A percentile compares a stretch with the other conserved stretches of the same genome.
Conservation (phyloP, 2,888 invertebrate genomes). For the Pyrgus malvae region DNA sequence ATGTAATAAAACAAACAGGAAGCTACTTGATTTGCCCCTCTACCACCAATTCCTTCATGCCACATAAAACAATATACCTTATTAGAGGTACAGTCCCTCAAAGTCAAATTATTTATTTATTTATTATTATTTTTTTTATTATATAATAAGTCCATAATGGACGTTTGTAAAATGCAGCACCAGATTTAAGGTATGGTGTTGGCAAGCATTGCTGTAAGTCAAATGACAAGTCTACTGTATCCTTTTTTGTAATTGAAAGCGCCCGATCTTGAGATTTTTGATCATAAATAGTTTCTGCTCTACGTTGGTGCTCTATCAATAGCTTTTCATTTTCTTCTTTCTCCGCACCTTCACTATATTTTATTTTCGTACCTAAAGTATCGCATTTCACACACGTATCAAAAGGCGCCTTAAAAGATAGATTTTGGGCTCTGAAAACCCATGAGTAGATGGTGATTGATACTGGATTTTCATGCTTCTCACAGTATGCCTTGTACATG, state of each 20-base stretch:
- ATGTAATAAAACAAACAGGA: not conserved
- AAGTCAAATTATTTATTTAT: not conserved
- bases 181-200: not conserved
- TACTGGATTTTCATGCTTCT: too few relatives aligned
- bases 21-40: constrained; percentile 6
- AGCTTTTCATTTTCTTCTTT: too few relatives aligned
- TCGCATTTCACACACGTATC: too few relatives aligned
- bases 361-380: too few relatives aligned
- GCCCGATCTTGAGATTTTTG: too few relatives aligned
- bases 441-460: too few relatives aligned
- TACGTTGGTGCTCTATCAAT: too few relatives aligned
- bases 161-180: not conserved
- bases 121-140: too few relatives aligned
- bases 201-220: not conserved
- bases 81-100: not conserved
- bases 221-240: not conserved
- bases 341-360: too few relatives aligned
- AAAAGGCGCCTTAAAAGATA: too few relatives aligned
- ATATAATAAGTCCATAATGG: not conserved
- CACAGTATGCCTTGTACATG: not conserved
- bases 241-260: not conserved
- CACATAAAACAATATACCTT: not conserved
- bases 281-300: too few relatives aligned
- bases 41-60: constrained; percentile 36
- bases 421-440: too few relatives aligned